phyloP scores from a whole-genome alignment of 2,888 invertebrate genomes.

The Sphaerophoria rueppellii region DNA sequence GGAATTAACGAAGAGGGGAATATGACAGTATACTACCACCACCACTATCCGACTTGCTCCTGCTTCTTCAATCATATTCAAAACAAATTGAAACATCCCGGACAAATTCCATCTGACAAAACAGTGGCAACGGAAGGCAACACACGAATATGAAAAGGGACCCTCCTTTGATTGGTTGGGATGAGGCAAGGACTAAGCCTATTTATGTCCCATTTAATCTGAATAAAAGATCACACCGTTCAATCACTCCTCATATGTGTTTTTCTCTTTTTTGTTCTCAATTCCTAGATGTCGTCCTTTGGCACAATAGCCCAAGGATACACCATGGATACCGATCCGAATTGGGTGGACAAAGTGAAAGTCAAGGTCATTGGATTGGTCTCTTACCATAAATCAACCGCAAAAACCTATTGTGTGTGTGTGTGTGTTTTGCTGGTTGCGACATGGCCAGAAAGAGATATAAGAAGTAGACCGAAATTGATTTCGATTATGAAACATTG shows the following conservation, averaged over 20 bases:
- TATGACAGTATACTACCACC: background rate
- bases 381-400: constrained; percentile 67
- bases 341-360: constrained; percentile 13
- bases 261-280: background rate
- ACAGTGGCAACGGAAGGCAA: background rate
- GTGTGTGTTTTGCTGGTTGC: constrained; percentile 13
- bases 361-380: constrained; percentile 64
- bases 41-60: background rate
- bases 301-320: too few relatives aligned
- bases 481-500: constrained; percentile 68
- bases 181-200: constrained; percentile 49
- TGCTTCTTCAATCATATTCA: constrained; percentile 26
- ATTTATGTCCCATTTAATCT: constrained; percentile 71
- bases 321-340: background rate
- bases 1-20: constrained; percentile 1
- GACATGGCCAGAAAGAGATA: constrained; percentile 3
- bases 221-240: constrained; percentile 68
- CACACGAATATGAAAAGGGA: background rate
- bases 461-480: constrained; percentile 34
- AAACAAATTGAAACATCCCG: constrained; percentile 72
- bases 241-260: constrained; percentile 59
- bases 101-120: constrained; percentile 53
- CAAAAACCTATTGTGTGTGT: constrained; percentile 28
- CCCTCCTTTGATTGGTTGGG: background rate
- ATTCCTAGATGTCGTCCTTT: background rate